A percentile compares a stretch with the other conserved stretches of the same genome.
Evolutionary conservation across 2,113 vertebrate species (phyloP).

Genomic region (Muntiacus muntjak): DNA sequence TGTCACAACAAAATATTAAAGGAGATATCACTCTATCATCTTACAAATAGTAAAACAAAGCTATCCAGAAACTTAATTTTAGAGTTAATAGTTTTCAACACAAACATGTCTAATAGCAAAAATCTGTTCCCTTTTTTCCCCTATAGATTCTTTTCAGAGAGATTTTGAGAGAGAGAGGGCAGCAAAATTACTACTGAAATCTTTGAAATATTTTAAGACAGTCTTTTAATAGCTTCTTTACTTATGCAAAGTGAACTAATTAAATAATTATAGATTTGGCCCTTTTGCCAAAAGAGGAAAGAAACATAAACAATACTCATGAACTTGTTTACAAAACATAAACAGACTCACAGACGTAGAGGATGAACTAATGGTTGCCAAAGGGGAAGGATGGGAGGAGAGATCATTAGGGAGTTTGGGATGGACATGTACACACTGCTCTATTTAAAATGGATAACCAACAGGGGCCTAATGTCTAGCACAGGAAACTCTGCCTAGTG

Average conservation of each 20-base stretch:
- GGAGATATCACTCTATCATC: too few species aligned
- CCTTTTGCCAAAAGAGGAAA: not conserved
- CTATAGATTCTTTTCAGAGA: not conserved
- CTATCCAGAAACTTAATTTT: not conserved
- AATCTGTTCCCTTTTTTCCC: not conserved
- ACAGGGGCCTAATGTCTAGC: not conserved
- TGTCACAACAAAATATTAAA: not conserved
- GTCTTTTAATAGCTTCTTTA: not conserved
- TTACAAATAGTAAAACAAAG: not conserved
- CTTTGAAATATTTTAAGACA: not conserved
- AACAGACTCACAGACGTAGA: not conserved
- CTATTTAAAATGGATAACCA: not conserved
- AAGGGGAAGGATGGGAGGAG: not conserved
- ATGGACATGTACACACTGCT: not conserved
- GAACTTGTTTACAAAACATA: not conserved
- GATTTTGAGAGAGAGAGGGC: not conserved
- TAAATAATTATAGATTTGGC: not conserved
- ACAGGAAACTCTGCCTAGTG: not conserved
- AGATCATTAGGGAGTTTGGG: not conserved
- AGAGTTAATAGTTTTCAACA: not conserved
- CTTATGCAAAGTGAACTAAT: not conserved
- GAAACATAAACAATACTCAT: not conserved
- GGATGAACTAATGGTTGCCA: not conserved
- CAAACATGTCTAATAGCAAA: not conserved
- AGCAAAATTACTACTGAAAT: not conserved